phyloP scores from a whole-genome alignment of 2,797 vertebrate species.

The Anguilla marmorata region DNA sequence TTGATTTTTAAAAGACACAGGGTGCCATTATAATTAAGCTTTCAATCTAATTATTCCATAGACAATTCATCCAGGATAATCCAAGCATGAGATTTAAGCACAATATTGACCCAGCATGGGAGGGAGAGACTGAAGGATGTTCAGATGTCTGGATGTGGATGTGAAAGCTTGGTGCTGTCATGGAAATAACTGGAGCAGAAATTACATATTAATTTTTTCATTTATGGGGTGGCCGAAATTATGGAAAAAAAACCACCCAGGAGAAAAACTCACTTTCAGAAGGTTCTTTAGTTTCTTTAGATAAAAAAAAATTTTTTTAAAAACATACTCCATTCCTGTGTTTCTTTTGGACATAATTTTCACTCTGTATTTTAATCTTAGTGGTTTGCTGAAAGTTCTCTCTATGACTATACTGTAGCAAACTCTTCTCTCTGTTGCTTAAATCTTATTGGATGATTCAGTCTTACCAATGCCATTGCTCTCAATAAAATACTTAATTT shows the following conservation, averaged over 20 bases:
- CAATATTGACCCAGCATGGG: constrained; percentile 79
- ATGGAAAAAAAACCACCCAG: neutral
- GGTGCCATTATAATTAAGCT: constrained; percentile 71
- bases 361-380: neutral
- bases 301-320: neutral
- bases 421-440: neutral
- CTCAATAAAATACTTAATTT: neutral
- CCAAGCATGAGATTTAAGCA: constrained; percentile 78
- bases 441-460: neutral
- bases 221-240: constrained; percentile 13
- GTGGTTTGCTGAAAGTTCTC: neutral
- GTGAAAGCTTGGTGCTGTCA: constrained; percentile 62
- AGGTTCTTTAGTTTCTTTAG: neutral
- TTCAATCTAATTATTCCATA: constrained; percentile 70
- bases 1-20: constrained; percentile 61
- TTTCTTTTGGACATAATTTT: neutral
- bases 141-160: constrained; percentile 57
- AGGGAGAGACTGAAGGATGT: constrained; percentile 63
- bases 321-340: neutral
- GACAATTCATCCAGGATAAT: constrained; percentile 67
- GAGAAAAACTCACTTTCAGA: neutral
- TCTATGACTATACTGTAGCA: neutral
- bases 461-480: neutral
- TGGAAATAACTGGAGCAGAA: constrained; percentile 79
- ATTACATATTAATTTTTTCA: constrained; percentile 39